Evolutionary conservation across 2,113 vertebrate species (phyloP).

Genomic region (Micronycteris hirsuta): DNA sequence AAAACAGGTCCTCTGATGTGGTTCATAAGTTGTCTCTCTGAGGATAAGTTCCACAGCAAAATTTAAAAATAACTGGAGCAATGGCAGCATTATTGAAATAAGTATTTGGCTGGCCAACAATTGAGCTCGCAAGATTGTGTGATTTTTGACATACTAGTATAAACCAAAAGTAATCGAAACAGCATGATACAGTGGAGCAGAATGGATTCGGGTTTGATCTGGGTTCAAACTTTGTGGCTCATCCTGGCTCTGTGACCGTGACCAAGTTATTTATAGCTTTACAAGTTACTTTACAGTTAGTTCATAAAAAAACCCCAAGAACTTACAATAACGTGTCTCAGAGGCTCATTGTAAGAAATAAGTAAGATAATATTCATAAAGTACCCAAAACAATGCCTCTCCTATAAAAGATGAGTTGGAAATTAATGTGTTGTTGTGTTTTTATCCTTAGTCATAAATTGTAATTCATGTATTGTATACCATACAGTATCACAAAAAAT

Average conservation of each 20-base stretch:
- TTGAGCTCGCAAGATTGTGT: not conserved
- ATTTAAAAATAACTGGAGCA: not conserved
- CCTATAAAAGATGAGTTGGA: not conserved
- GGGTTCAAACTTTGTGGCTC: not conserved
- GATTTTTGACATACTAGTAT: not conserved
- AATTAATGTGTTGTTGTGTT: not conserved
- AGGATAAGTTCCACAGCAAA: not conserved
- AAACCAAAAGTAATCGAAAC: not conserved
- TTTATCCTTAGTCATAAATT: constrained; percentile 17
- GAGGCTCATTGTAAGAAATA: not conserved
- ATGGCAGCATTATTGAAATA: not conserved
- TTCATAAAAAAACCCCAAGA: not conserved
- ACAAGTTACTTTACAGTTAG: not conserved
- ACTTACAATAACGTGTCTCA: not conserved
- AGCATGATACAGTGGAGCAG: not conserved
- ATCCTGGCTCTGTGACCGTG: not conserved
- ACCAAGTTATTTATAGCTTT: not conserved
- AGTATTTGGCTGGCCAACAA: not conserved
- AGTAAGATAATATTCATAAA: not conserved
- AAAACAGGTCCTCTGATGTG: not conserved
- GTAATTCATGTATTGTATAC: not conserved
- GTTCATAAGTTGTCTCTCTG: not conserved
- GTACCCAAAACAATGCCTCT: not conserved
- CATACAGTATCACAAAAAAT: not conserved
- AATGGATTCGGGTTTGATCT: not conserved